A percentile compares a stretch with the other conserved stretches of the same genome.
Conservation (phyloP, 2,113 vertebrate species). For the Nannobrachium achirus region DNA sequence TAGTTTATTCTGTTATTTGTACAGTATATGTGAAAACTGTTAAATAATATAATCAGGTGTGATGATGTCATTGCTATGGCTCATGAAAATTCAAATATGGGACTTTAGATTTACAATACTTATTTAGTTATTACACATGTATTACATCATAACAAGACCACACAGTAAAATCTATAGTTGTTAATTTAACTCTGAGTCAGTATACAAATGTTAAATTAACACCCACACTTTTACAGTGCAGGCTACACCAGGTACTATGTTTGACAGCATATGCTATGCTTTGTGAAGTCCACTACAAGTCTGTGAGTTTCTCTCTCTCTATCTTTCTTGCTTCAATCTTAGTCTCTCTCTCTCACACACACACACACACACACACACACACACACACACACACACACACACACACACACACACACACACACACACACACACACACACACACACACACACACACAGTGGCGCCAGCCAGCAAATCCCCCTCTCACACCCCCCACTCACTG, state of each 20-base stretch:
- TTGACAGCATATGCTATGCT: not conserved
- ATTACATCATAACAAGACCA: too few relatives aligned
- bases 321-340: too few relatives aligned
- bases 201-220: too few relatives aligned
- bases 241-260: not conserved
- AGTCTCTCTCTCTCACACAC: constrained; percentile 22
- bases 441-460: constrained; percentile 71
- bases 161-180: too few relatives aligned
- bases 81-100: not conserved
- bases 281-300: constrained; percentile 49
- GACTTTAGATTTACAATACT: not conserved
- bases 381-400: not conserved
- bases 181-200: too few relatives aligned
- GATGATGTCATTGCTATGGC: too few relatives aligned
- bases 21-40: constrained; percentile 24
- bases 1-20: not conserved
- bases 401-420: not conserved
- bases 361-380: constrained; percentile 3
- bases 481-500: constrained; percentile 50
- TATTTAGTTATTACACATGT: not conserved
- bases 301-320: not conserved
- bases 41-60: constrained; percentile 54
- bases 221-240: too few relatives aligned
- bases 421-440: constrained; percentile 34
- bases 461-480: constrained; percentile 73